phyloP scores from a whole-genome alignment of 2,888 invertebrate genomes.

The Mactromeris polynyma region DNA sequence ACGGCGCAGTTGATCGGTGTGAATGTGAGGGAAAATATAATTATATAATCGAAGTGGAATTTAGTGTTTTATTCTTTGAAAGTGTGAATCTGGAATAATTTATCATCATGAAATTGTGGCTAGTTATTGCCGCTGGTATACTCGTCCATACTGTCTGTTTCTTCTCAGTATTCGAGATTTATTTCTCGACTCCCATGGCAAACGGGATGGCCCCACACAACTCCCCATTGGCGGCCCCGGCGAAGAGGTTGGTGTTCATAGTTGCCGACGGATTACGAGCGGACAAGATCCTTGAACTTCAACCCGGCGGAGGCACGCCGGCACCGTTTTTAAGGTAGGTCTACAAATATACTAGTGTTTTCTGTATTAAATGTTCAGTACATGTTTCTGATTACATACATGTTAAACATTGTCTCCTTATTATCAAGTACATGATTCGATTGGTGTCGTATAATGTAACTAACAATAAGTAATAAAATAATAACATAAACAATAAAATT shows the following conservation, averaged over 20 bases:
- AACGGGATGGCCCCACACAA: slow-evolving; percentile 63
- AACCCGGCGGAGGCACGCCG: slow-evolving; percentile 56
- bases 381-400: too few relatives aligned
- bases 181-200: slow-evolving; percentile 65
- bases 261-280: slow-evolving; percentile 67
- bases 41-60: too few relatives aligned
- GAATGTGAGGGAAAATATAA: too few relatives aligned
- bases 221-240: slow-evolving; percentile 56
- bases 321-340: slow-evolving; percentile 60
- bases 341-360: too few relatives aligned
- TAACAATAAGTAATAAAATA: too few relatives aligned
- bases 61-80: neutral
- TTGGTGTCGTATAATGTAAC: too few relatives aligned
- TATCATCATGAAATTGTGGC: slow-evolving; percentile 57
- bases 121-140: slow-evolving; percentile 51
- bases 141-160: slow-evolving; percentile 59
- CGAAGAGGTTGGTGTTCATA: slow-evolving; percentile 64
- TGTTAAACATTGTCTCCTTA: too few relatives aligned
- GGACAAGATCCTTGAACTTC: slow-evolving; percentile 57
- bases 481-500: too few relatives aligned
- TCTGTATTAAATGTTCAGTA: too few relatives aligned
- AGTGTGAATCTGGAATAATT: neutral
- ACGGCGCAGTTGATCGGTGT: too few relatives aligned
- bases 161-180: slow-evolving; percentile 68
- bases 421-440: too few relatives aligned